A percentile compares a stretch with the other conserved stretches of the same genome.
These are phyloP conservation scores for Lampropteryx suffumata DNA, from an alignment of 2,888 invertebrate species.

Conservation along the genomic window DNA sequence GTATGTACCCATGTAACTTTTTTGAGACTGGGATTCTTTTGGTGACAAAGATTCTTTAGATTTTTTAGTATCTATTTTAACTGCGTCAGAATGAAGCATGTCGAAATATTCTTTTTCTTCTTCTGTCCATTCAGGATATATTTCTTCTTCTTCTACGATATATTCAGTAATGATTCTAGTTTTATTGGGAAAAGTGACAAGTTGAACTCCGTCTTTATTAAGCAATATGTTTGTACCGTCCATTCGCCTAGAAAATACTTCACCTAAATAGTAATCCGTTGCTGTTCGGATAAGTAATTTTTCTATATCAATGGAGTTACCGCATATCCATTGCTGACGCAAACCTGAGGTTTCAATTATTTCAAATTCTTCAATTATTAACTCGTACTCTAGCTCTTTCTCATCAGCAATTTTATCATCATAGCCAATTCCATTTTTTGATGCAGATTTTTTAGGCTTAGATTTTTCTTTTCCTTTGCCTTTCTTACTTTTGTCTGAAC, in stretches of 20 bases:
- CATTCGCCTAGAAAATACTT: conserved; percentile 69
- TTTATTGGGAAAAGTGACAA: conserved; percentile 66
- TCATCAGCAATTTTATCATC: conserved; percentile 37
- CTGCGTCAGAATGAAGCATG: conserved; percentile 42
- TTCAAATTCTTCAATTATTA: conserved; percentile 66
- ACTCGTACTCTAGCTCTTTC: conserved; percentile 47
- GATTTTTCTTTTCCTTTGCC: conserved; percentile 47
- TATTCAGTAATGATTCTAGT: conserved; percentile 65
- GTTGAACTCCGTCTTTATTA: conserved; percentile 67
- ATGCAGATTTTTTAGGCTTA: conserved; percentile 48
- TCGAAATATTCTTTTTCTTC: conserved; percentile 60
- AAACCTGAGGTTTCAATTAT: conserved; percentile 58
- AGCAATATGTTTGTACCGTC: conserved; percentile 67
- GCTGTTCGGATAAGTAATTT: conserved; percentile 65
- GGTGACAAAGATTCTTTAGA: conserved; percentile 50
- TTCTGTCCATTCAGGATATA: conserved; percentile 70
- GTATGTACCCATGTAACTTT: conserved; percentile 41
- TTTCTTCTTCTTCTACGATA: conserved; percentile 60
- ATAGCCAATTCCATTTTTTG: conserved; percentile 39
- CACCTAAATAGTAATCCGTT: conserved; percentile 68
- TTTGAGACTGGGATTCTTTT: too few relatives aligned
- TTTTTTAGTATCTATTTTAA: conserved; percentile 42
- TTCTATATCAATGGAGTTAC: conserved; percentile 49
- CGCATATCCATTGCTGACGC: conserved; percentile 56
- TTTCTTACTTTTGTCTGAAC: conserved; percentile 58